Conservation (phyloP, 1,140 invertebrate genomes). For the Sycobia sp. region DNA sequence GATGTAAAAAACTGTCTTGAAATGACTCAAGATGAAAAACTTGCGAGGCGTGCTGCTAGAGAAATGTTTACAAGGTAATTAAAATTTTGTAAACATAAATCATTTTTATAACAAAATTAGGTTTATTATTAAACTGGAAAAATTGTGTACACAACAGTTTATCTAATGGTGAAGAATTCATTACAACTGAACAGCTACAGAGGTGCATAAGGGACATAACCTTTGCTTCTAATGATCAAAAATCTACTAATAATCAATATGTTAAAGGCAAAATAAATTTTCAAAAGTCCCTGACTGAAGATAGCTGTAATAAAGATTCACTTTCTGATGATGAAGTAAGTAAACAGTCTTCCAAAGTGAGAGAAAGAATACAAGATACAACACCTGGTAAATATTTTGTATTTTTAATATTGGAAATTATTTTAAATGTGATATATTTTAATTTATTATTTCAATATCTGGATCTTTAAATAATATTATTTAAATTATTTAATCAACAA, state of each 20-base stretch:
- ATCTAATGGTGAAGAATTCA: conserved; percentile 83
- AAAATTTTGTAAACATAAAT: not conserved
- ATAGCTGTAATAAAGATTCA: conserved; percentile 40
- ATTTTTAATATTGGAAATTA: conserved; percentile 4
- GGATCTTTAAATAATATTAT: no score
- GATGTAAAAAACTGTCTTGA: conserved; percentile 83
- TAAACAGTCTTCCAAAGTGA: conserved; percentile 29
- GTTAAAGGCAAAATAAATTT: conserved; percentile 31
- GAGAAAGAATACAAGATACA: conserved; percentile 39
- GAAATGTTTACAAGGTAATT: conserved; percentile 79
- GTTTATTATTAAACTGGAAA: not conserved
- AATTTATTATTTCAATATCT: no score
- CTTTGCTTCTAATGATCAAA: conserved; percentile 46
- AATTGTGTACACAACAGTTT: conserved; percentile 61
- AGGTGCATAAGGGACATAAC: conserved; percentile 69
- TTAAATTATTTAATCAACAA: no score
- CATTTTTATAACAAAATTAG: conserved; percentile 1
- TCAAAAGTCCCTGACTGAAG: conserved; percentile 42
- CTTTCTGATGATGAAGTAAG: conserved; percentile 44
- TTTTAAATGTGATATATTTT: conserved; percentile 7
- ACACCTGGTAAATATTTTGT: conserved; percentile 40
- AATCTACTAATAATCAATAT: conserved; percentile 31
- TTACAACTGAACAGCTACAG: conserved; percentile 79
- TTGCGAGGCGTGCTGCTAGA: conserved; percentile 80
- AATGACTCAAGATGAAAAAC: conserved; percentile 83